A percentile compares a stretch with the other conserved stretches of the same genome.
Evolutionary conservation across 2,888 invertebrate genomes (phyloP).

Genomic region (Andrena bucephala): DNA sequence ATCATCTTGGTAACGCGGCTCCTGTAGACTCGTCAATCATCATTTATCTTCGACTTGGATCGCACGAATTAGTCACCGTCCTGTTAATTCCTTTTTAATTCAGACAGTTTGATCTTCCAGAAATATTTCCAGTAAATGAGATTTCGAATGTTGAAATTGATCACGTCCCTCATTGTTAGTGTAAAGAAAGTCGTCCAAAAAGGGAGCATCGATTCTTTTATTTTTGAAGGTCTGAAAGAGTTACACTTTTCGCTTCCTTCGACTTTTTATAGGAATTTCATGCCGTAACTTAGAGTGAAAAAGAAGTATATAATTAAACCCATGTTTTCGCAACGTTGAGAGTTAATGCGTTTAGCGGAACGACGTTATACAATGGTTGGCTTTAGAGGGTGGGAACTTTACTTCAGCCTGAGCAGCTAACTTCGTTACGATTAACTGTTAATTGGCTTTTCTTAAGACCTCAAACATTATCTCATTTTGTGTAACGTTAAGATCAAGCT

Average conservation of each 20-base stretch:
- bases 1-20: not conserved
- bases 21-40: not conserved
- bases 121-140: not conserved
- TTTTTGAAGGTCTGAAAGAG: not conserved
- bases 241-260: not conserved
- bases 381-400: constrained; percentile 11
- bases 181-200: not conserved
- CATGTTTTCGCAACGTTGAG: constrained; percentile 9
- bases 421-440: constrained; percentile 58
- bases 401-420: constrained; percentile 30
- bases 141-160: not conserved
- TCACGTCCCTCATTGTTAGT: not conserved
- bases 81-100: not conserved
- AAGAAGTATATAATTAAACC: constrained; percentile 10
- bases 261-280: not conserved
- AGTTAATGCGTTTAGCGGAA: constrained; percentile 18
- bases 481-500: constrained; percentile 3
- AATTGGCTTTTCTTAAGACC: constrained; percentile 38
- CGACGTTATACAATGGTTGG: constrained; percentile 9
- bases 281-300: not conserved
- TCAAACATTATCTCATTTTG: constrained; percentile 19
- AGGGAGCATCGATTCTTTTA: not conserved
- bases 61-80: not conserved
- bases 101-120: no score
- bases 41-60: not conserved